phyloP scores from a whole-genome alignment of 2,797 vertebrate species.

The Momotus momota region DNA sequence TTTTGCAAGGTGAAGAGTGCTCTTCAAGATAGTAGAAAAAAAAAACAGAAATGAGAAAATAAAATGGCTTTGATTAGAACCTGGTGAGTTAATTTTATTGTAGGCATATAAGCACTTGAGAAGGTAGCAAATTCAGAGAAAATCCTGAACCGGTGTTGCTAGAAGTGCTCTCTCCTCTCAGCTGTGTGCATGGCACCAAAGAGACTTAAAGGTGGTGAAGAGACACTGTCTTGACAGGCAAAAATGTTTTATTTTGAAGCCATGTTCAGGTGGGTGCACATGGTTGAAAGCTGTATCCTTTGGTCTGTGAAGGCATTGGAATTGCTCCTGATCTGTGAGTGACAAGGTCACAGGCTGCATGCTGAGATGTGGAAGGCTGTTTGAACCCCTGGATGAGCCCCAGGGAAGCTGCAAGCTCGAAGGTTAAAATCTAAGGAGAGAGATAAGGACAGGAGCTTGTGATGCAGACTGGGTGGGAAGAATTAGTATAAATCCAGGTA shows the following conservation, averaged over 20 bases:
- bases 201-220: neutral
- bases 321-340: neutral
- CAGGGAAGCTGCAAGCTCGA: neutral
- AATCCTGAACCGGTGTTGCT: neutral
- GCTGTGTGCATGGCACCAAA: neutral
- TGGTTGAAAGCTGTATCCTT: neutral
- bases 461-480: neutral
- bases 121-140: neutral
- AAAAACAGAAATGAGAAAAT: neutral
- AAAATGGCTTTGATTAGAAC: neutral
- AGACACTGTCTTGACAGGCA: neutral
- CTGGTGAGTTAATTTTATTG: neutral
- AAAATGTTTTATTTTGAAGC: neutral
- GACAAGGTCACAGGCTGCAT: neutral
- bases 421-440: neutral
- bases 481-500: neutral
- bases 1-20: neutral
- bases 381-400: neutral
- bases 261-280: neutral
- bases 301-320: neutral
- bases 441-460: neutral
- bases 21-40: neutral
- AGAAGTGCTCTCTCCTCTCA: neutral
- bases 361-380: neutral
- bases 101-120: neutral